Conservation (phyloP, 2,113 vertebrate species). For the Leucoraja erinaceus region DNA sequence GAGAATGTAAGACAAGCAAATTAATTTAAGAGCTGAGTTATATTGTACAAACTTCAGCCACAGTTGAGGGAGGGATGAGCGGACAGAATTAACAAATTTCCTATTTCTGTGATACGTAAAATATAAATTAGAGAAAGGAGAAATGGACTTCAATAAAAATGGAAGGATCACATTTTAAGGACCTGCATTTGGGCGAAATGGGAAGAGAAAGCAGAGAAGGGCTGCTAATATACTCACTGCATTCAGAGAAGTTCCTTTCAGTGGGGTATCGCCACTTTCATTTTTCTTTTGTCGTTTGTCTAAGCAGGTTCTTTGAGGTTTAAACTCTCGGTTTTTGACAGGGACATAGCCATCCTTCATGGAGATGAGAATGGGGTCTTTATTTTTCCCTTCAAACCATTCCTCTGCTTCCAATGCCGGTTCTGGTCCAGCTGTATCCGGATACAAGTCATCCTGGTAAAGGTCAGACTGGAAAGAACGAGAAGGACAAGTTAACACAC, state of each 20-base stretch:
- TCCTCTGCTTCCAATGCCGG: constrained; percentile 84
- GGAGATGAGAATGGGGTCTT: constrained; percentile 84
- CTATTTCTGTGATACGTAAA: neutral
- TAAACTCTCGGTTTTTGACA: constrained; percentile 82
- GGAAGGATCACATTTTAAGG: neutral
- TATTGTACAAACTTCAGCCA: neutral
- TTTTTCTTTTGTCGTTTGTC: constrained; percentile 75
- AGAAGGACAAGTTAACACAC: neutral
- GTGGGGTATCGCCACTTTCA: constrained; percentile 64
- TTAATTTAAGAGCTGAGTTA: neutral
- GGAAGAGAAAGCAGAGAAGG: neutral
- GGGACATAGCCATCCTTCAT: constrained; percentile 87
- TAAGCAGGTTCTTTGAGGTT: constrained; percentile 88
- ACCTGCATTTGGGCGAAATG: neutral
- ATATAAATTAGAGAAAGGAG: neutral
- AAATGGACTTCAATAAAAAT: neutral
- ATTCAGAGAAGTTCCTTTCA: constrained; percentile 60
- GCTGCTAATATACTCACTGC: constrained; percentile 51
- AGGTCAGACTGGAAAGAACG: constrained; percentile 74
- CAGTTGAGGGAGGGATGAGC: neutral
- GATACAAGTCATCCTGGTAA: constrained; percentile 95
- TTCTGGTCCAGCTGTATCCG: constrained; percentile 84
- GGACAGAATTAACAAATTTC: neutral
- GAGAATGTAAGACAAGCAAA: neutral
- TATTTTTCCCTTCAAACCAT: constrained; percentile 89